phyloP scores from a whole-genome alignment of 2,797 vertebrate species.

The Myotis vivesi region DNA sequence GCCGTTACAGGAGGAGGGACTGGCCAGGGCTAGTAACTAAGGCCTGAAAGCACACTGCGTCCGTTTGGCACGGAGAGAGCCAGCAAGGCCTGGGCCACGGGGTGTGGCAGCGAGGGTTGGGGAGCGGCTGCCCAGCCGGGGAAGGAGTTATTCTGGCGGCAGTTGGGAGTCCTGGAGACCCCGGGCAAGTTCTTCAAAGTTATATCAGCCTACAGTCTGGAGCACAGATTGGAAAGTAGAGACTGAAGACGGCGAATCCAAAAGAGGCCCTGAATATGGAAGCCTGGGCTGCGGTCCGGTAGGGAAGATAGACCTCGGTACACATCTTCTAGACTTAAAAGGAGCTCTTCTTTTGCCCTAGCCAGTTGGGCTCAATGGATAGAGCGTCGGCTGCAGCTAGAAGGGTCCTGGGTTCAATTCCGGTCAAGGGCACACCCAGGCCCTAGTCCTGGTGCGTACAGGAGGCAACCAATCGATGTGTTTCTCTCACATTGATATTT shows the following conservation, averaged over 20 bases:
- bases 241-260: not conserved
- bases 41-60: not conserved
- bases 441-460: too few species aligned
- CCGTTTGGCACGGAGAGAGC: not conserved
- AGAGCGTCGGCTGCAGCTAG: too few species aligned
- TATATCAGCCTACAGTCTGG: not conserved
- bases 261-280: not conserved
- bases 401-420: too few species aligned
- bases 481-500: too few species aligned
- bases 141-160: not conserved
- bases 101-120: not conserved
- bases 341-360: not conserved
- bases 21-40: not conserved
- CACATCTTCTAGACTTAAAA: not conserved
- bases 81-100: not conserved
- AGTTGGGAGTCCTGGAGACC: not conserved
- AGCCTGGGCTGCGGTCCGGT: too few species aligned
- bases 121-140: not conserved
- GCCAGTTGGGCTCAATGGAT: too few species aligned
- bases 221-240: not conserved
- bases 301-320: not conserved
- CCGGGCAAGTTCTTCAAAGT: not conserved
- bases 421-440: too few species aligned
- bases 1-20: not conserved
- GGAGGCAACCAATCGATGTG: too few species aligned